Percentiles rank a stretch among this genome's conserved stretches.
Conservation (phyloP, 2,888 invertebrate genomes). For the Bibio marci region DNA sequence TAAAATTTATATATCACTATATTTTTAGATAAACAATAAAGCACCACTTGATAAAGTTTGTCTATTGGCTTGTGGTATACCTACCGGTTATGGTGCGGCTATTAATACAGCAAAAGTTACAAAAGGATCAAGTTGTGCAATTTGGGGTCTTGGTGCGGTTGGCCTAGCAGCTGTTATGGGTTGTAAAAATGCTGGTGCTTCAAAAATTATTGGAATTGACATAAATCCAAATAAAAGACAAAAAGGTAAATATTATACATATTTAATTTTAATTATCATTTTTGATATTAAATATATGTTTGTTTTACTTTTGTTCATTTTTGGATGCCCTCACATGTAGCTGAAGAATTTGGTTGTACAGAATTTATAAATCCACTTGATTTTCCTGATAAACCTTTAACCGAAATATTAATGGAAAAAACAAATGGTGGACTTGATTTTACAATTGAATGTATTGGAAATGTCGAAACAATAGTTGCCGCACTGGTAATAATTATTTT, state of each 20-base stretch:
- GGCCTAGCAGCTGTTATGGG: conserved; percentile 72
- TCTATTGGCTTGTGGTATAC: conserved; percentile 69
- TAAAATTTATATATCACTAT: too few relatives aligned
- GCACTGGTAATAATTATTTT: too few relatives aligned
- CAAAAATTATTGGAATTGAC: conserved; percentile 67
- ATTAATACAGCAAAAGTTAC: conserved; percentile 67
- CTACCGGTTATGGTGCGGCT: conserved; percentile 82
- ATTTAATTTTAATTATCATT: too few relatives aligned
- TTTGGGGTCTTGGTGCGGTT: conserved; percentile 79
- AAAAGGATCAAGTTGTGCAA: conserved; percentile 58
- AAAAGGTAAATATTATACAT: too few relatives aligned
- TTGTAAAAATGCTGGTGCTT: conserved; percentile 64
- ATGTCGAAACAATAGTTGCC: conserved; percentile 51
- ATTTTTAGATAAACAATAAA: conserved; percentile 36
- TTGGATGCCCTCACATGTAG: conserved; percentile 55
- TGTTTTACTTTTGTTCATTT: too few relatives aligned
- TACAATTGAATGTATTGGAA: conserved; percentile 92
- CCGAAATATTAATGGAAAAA: conserved; percentile 66
- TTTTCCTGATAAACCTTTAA: conserved; percentile 49
- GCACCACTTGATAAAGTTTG: conserved; percentile 71
- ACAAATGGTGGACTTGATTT: conserved; percentile 87
- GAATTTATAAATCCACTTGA: conserved; percentile 82
- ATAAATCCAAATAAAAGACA: conserved; percentile 58
- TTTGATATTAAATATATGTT: too few relatives aligned
- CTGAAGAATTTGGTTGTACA: conserved; percentile 65